Base-by-base conservation (phyloP, 2,113 vertebrate genomes). In the Nyctereutes procyonoides region DNA sequence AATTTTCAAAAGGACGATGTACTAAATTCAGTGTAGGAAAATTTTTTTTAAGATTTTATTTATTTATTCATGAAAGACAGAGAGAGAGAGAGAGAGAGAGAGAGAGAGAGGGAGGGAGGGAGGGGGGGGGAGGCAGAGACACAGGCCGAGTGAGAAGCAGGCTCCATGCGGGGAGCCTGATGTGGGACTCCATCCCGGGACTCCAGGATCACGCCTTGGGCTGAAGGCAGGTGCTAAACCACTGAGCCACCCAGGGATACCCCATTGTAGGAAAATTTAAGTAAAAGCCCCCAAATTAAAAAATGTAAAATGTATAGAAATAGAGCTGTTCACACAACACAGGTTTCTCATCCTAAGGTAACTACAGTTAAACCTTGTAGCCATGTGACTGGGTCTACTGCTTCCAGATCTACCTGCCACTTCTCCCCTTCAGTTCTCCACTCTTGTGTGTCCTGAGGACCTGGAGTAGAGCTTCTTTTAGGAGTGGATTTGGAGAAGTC, bases 1-100 rank as follows among this genome's bases (percentile, higher is more conserved):
- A 48, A 13, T 55, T 92, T 88, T 79, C 60, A 71, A 77, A 89
- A 94, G n/a, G 43, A 77, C 81, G 32, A 38, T 38, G 51, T 63
- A 51, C 58, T 86, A 95, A 93, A 83, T 38, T 60, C 24, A 76
- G 9, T 90, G n/a, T 76, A 85, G 48, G 67, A 83, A 90, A 74
- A 79, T 65, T n/a, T 74, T 43, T 43, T 43, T 43, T 7, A 43
- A 43, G 43, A 43, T 43, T 43, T 43, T 43, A 43, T 7, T 43
- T 43, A 43, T 43, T 43, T 43, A 7, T 43, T 43, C 43, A 43
- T 43, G 43, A 43, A 7, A 43, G 43, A 43, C 43, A 43, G 1
- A 43, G 5, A 7, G 43, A 43, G 5, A 43, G 43, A 43, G 6
- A 43, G 6, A 43, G 43, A 43, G 43, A 43, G 43, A 43, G 38